These are phyloP conservation scores for Rhysida immarginata DNA, from an alignment of 1,140 invertebrate species.

Conservation along the genomic window DNA sequence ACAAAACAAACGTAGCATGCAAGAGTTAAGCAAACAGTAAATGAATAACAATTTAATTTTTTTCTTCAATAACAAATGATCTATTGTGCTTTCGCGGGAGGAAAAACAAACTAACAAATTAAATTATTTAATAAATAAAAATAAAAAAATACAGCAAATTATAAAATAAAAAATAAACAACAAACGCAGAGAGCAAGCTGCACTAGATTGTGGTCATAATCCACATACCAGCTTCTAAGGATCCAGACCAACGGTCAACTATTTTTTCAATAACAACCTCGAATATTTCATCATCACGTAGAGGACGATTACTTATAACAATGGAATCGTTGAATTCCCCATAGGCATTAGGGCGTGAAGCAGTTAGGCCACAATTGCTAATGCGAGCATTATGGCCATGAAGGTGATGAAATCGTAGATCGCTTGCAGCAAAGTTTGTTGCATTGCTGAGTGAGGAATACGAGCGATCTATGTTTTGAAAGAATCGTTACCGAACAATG, in stretches of 20 bases:
- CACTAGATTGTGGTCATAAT: neutral
- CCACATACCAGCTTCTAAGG: slow-evolving; percentile 57
- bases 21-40: too few species aligned
- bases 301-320: slow-evolving; percentile 69
- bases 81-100: too few species aligned
- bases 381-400: slow-evolving; percentile 80
- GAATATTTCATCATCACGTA: slow-evolving; percentile 80
- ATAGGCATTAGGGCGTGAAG: slow-evolving; percentile 61
- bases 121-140: slow-evolving; percentile 1
- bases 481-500: neutral
- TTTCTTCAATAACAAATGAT: too few species aligned
- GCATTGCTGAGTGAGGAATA: neutral
- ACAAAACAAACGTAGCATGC: too few species aligned
- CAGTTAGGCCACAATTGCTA: slow-evolving; percentile 70
- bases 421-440: slow-evolving; percentile 29
- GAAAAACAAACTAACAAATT: too few species aligned
- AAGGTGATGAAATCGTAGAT: slow-evolving; percentile 71
- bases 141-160: slow-evolving; percentile 6
- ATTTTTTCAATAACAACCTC: slow-evolving; percentile 81
- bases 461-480: neutral
- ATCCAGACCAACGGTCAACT: slow-evolving; percentile 81
- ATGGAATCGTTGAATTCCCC: slow-evolving; percentile 91
- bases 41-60: too few species aligned
- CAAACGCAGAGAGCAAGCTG: neutral
- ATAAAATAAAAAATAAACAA: slow-evolving; percentile 19